Evolutionary conservation across 2,113 vertebrate species (phyloP), one percentile per base, ranked within the genome.

Genomic region (Atherinomorus stipes): DNA sequence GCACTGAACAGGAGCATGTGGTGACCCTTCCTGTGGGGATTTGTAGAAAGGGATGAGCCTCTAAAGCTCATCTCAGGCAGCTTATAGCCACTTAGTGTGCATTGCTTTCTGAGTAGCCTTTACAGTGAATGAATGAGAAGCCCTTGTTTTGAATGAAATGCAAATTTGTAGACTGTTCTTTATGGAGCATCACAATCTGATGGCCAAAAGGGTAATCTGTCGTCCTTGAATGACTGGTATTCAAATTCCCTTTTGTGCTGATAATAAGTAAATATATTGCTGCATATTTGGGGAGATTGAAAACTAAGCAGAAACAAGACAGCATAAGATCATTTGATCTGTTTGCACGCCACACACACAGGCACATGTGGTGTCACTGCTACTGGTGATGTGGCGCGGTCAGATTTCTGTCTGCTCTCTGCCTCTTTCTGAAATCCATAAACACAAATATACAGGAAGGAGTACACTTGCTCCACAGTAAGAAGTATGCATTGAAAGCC

Each of bases 21-120:
- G 78, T 57, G 69, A 64, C 70, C 53, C 61, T 63, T 59, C 54
- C 78, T 69, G 66, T 34, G 26, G 74, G 83, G 85, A 67, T 80
- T 84, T 85, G 60, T 78, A 54, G 54, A 65, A 75, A 72, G 42
- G 70, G 80, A 80, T 89, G 85, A 88, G 37, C 63, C 69, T 71
- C 60, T 75, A 75, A 82, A 87, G 21, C 65, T 71, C 52, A 52
- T 61, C 56, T 80, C 31, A 65, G 60, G 76, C 38, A 76, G 82
- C 71, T 84, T 79, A 85, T 59, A 80, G 72, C 25, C 71, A 56
- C 69, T 76, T 64, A 63, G 26, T 57, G 45, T 31, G 56, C 53
- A 50, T n/a, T 47, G 42, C 60, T 67, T 68, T 74, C 44, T 49
- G 57, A 56, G 16, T n/a, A 45, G 52, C 31, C 18, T 73, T 67